Conservation (phyloP, 2,888 invertebrate species). For the Thyatira batis region DNA sequence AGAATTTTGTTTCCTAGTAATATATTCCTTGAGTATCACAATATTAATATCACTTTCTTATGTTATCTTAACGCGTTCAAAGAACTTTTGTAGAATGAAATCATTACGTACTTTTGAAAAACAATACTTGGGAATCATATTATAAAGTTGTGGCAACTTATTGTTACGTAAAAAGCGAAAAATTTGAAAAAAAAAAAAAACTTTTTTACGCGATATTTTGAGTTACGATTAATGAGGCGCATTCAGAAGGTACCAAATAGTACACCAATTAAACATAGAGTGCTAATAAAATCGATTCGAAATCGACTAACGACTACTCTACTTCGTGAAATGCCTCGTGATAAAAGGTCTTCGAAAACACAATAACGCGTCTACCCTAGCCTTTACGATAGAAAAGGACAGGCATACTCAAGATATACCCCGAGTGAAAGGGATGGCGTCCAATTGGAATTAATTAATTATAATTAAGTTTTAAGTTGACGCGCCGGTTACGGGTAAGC, state of each 20-base stretch:
- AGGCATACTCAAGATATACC: slow-evolving; percentile 71
- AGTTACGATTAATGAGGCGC: background rate
- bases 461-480: slow-evolving; percentile 92
- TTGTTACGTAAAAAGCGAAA: too few relatives aligned
- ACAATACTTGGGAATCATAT: background rate
- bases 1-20: too few relatives aligned
- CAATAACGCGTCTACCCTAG: slow-evolving; percentile 76
- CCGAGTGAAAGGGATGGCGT: slow-evolving; percentile 66
- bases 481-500: slow-evolving; percentile 81
- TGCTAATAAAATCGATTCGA: slow-evolving; percentile 77
- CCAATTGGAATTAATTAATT: slow-evolving; percentile 91
- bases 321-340: slow-evolving; percentile 74
- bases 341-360: slow-evolving; percentile 81
- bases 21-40: too few relatives aligned
- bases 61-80: background rate
- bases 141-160: too few relatives aligned
- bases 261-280: slow-evolving; percentile 76
- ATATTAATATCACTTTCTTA: too few relatives aligned
- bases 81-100: background rate
- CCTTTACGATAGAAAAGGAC: slow-evolving; percentile 58
- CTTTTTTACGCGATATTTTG: background rate
- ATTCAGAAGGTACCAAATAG: slow-evolving; percentile 28
- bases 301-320: slow-evolving; percentile 72
- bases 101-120: background rate
- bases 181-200: too few relatives aligned